Percentiles rank a stretch among this genome's conserved stretches.
These are phyloP conservation scores for Synergus gifuensis DNA, from an alignment of 2,888 invertebrate genomes.

Conservation along the genomic window DNA sequence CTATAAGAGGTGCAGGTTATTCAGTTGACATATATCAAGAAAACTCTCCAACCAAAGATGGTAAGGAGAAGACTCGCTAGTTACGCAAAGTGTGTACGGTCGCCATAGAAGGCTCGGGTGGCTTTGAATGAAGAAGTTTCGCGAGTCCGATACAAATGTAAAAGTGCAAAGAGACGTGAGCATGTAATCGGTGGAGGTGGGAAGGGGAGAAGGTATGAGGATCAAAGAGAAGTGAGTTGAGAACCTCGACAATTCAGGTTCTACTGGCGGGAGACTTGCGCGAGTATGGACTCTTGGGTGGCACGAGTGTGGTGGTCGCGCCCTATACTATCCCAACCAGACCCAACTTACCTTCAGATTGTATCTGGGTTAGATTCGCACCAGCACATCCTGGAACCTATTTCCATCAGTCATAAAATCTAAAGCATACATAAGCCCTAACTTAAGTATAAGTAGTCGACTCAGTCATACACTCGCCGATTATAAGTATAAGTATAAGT, in stretches of 20 bases:
- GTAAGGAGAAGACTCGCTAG: conserved; percentile 60
- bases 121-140: conserved; percentile 60
- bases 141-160: conserved; percentile 22
- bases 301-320: conserved; percentile 68
- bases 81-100: conserved; percentile 52
- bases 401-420: neutral
- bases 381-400: conserved; percentile 39
- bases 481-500: no score
- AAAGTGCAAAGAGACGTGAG: conserved; percentile 40
- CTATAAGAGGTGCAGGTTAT: no score
- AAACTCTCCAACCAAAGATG: conserved; percentile 51
- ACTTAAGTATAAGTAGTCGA: neutral
- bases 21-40: no score
- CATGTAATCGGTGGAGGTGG: neutral
- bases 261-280: conserved; percentile 61
- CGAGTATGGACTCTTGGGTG: conserved; percentile 70
- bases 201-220: conserved; percentile 29
- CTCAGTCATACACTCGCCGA: no score
- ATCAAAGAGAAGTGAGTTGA: conserved; percentile 65
- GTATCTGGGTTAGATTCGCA: conserved; percentile 63
- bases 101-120: conserved; percentile 64
- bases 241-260: conserved; percentile 76
- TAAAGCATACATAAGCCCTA: neutral
- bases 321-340: conserved; percentile 66
- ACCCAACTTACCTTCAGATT: conserved; percentile 61